A percentile compares a stretch with the other conserved stretches of the same genome.
Conservation (phyloP, 2,888 invertebrate genomes). For the Epirrhoe tristata region DNA sequence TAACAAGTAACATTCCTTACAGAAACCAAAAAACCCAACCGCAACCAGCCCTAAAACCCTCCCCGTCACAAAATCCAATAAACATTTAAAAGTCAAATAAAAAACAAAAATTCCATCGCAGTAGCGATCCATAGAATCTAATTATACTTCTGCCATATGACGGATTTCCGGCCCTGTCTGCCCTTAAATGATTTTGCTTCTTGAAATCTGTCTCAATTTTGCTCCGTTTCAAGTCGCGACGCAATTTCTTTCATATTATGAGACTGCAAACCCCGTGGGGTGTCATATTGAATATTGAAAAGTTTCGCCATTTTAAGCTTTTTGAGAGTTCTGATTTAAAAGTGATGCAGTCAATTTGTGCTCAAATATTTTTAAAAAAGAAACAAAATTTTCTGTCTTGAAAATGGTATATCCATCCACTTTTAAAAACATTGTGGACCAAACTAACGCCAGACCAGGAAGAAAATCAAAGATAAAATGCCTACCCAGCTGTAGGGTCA, state of each 20-base stretch:
- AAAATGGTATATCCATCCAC: too few relatives aligned
- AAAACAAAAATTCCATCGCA: slow-evolving; percentile 42
- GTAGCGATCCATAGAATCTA: slow-evolving; percentile 55
- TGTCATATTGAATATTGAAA: slow-evolving; percentile 39
- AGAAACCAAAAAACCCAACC: slow-evolving; percentile 18
- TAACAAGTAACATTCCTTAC: neutral
- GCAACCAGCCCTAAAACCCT: slow-evolving; percentile 30
- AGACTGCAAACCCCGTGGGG: slow-evolving; percentile 31
- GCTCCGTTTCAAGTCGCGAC: slow-evolving; percentile 55
- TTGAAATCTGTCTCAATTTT: slow-evolving; percentile 72
- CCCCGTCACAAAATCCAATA: slow-evolving; percentile 37
- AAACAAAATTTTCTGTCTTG: too few relatives aligned
- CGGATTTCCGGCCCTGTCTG: slow-evolving; percentile 62
- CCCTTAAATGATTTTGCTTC: slow-evolving; percentile 68
- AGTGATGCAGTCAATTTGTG: too few relatives aligned
- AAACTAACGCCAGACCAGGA: too few relatives aligned
- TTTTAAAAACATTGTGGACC: too few relatives aligned
- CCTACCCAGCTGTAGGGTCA: too few relatives aligned
- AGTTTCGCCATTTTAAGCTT: slow-evolving; percentile 8
- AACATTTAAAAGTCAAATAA: slow-evolving; percentile 42
- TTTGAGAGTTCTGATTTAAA: neutral
- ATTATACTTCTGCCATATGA: slow-evolving; percentile 62
- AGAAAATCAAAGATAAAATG: too few relatives aligned
- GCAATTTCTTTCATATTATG: slow-evolving; percentile 68
- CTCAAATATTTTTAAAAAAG: too few relatives aligned